phyloP scores from a whole-genome alignment of 2,113 vertebrate species.

The Propithecus coquereli region DNA sequence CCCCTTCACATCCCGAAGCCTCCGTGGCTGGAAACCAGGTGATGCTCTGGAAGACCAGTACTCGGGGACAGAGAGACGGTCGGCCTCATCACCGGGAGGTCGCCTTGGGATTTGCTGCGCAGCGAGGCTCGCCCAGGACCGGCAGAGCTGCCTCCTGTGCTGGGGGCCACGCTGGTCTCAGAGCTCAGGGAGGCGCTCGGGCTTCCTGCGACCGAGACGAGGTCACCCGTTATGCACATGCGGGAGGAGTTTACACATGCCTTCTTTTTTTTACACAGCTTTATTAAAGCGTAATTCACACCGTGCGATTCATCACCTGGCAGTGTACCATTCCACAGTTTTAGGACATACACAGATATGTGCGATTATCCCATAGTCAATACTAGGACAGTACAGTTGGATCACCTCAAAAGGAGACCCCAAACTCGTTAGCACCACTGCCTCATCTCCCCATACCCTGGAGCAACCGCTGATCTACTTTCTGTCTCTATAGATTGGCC shows the following conservation, averaged over 20 bases:
- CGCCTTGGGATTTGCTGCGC: not conserved
- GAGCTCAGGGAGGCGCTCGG: too few relatives aligned
- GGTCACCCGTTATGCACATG: accelerated
- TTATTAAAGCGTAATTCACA: too few relatives aligned
- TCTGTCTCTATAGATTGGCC: not conserved
- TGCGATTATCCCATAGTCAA: accelerated
- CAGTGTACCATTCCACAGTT: accelerated
- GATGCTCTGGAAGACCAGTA: not conserved
- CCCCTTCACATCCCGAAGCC: not conserved
- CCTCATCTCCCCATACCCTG: accelerated
- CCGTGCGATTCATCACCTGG: not conserved
- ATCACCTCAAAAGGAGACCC: not conserved
- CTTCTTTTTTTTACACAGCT: not conserved
- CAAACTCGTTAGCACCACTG: accelerated
- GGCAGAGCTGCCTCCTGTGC: accelerated
- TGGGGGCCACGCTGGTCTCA: accelerated
- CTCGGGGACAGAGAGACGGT: not conserved
- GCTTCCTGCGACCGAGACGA: accelerated
- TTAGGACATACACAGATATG: not conserved
- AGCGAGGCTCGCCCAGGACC: not conserved
- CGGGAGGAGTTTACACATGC: accelerated
- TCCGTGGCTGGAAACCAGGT: accelerated
- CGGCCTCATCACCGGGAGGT: not conserved
- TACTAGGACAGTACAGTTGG: not conserved
- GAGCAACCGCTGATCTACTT: not conserved